Conservation (phyloP, 2,113 vertebrate species). For the Chaetodon trifascialis region DNA sequence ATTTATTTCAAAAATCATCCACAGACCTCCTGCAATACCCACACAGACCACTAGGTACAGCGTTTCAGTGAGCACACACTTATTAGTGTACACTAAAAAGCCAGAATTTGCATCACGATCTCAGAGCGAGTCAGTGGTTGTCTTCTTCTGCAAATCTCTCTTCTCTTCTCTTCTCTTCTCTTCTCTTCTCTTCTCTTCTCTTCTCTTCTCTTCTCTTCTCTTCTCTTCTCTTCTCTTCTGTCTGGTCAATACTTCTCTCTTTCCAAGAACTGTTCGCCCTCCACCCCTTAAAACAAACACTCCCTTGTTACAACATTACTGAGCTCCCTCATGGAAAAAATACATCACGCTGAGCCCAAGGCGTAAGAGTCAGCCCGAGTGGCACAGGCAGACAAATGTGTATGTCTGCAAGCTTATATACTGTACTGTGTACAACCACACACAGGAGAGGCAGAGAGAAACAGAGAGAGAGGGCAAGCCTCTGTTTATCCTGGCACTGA, state of each 20-base stretch:
- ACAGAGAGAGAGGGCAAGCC: background rate
- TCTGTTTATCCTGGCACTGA: conserved; percentile 67
- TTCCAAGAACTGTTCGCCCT: conserved; percentile 32
- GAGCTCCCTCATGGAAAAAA: conserved; percentile 67
- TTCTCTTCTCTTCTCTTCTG: conserved; percentile 9
- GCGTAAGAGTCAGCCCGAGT: conserved; percentile 6
- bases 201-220: background rate
- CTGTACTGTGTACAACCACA: conserved; percentile 20
- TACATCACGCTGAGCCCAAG: conserved; percentile 44
- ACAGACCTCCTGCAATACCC: background rate
- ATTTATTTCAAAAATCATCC: background rate
- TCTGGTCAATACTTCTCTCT: conserved; percentile 35
- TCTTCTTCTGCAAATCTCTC: background rate
- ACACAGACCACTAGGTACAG: background rate
- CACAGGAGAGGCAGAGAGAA: background rate
- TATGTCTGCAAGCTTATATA: conserved; percentile 10
- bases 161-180: background rate
- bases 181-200: background rate
- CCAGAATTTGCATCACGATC: background rate
- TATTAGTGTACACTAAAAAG: background rate
- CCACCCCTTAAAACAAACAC: conserved; percentile 62
- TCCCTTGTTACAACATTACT: conserved; percentile 59
- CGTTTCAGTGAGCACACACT: background rate
- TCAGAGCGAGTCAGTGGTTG: background rate
- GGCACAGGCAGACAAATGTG: conserved; percentile 30